These are phyloP conservation scores for Amphiura filiformis DNA, from an alignment of 35 echinoderm and acorn worm genomes.

Conservation along the genomic window DNA sequence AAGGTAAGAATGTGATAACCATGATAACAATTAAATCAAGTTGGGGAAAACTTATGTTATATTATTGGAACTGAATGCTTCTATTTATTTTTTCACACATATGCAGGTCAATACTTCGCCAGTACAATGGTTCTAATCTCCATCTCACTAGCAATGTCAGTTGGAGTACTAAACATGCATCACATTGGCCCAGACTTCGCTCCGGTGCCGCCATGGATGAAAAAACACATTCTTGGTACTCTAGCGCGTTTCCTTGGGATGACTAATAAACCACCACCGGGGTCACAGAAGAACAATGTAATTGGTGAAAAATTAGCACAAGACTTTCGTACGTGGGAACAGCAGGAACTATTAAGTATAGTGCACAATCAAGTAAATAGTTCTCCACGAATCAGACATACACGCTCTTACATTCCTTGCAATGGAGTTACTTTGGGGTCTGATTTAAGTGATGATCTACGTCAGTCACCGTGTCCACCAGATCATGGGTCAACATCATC, in stretches of 20 bases:
- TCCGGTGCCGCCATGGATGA: constrained; percentile 83
- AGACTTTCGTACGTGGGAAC: constrained; percentile 65
- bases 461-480: not conserved
- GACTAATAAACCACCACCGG: not conserved
- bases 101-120: constrained; percentile 87
- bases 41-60: too few species aligned
- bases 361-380: constrained; percentile 11
- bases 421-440: constrained; percentile 15
- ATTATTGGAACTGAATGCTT: too few species aligned
- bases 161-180: constrained; percentile 79
- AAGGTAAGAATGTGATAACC: too few species aligned
- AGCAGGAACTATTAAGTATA: constrained; percentile 63
- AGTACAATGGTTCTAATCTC: constrained; percentile 92
- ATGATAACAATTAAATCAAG: too few species aligned
- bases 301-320: constrained; percentile 14
- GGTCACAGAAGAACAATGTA: not conserved
- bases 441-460: not conserved
- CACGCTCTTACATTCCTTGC: not conserved
- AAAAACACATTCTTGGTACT: constrained; percentile 50
- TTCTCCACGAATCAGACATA: constrained; percentile 4
- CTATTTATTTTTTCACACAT: not conserved
- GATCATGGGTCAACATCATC: not conserved
- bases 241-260: constrained; percentile 32
- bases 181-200: constrained; percentile 63
- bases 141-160: constrained; percentile 83